Evolutionary conservation across 2,113 vertebrate species (phyloP).

Genomic region (Protobothrops flavoviridis): DNA sequence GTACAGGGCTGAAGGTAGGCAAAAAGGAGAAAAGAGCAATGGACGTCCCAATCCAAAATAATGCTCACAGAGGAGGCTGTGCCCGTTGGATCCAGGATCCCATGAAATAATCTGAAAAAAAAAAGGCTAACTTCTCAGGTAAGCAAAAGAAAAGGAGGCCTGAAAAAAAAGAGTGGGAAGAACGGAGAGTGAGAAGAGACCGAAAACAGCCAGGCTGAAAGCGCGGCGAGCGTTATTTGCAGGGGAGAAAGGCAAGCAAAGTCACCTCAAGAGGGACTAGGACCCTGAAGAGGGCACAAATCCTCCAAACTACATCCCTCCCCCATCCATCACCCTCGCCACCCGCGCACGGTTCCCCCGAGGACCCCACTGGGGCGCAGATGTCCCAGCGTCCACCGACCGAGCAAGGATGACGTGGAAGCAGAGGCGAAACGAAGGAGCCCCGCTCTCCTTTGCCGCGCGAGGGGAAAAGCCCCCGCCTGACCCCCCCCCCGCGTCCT

Average conservation of each 20-base stretch:
- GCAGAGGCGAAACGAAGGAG: background rate
- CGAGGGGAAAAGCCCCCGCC: background rate
- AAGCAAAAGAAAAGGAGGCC: background rate
- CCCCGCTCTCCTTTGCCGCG: background rate
- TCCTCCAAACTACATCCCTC: background rate
- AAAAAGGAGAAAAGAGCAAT: background rate
- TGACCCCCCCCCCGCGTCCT: background rate
- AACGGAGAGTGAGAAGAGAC: background rate
- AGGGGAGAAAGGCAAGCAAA: background rate
- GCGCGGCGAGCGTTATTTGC: background rate
- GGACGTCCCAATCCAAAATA: background rate
- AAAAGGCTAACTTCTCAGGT: background rate
- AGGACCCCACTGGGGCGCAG: background rate
- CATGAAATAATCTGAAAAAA: no score
- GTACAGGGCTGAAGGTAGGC: background rate
- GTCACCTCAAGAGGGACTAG: background rate
- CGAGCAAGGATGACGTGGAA: background rate
- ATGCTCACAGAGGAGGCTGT: background rate
- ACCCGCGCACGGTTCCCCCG: background rate
- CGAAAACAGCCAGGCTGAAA: background rate
- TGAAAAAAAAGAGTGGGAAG: background rate
- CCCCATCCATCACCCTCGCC: background rate
- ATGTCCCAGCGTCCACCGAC: background rate
- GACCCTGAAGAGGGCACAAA: background rate
- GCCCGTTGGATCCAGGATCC: background rate